phyloP scores from a whole-genome alignment of 1,140 invertebrate genomes.

The Megalonaias nervosa region DNA sequence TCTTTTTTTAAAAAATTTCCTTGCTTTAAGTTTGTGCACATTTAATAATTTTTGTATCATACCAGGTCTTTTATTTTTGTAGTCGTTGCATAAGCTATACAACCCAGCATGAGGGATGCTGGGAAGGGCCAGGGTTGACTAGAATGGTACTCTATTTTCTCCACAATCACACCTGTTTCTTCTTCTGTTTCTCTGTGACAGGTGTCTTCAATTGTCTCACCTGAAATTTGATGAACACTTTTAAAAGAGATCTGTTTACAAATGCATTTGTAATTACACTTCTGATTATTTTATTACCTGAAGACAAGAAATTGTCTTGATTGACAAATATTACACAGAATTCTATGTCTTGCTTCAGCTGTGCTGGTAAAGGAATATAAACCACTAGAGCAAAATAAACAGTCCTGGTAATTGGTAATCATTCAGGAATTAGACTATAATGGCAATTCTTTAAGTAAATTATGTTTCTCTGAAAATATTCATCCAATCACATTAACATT shows the following conservation, averaged over 20 bases:
- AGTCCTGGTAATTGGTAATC: neutral
- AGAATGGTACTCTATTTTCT: conserved; percentile 73
- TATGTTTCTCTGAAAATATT: no score
- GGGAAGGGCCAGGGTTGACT: conserved; percentile 78
- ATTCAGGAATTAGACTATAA: no score
- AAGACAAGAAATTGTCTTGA: neutral
- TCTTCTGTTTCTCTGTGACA: conserved; percentile 76
- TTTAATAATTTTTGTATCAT: no score
- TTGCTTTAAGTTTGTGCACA: no score
- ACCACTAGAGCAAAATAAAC: neutral
- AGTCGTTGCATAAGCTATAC: conserved; percentile 70
- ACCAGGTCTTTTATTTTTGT: conserved; percentile 40
- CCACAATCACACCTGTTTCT: conserved; percentile 75
- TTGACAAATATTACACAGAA: neutral
- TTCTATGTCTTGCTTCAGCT: neutral
- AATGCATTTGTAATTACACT: no score
- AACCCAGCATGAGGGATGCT: conserved; percentile 76
- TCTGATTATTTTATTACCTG: neutral
- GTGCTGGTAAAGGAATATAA: neutral
- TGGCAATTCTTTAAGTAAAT: no score
- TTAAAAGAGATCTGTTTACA: no score
- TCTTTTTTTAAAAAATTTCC: no score
- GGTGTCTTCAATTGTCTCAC: conserved; percentile 76
- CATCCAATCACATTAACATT: no score
- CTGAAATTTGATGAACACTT: conserved; percentile 54